Evolutionary conservation across 2,888 invertebrate genomes (phyloP), one percentile per base, ranked within the genome.

Genomic region (Byasa hedistus): DNA sequence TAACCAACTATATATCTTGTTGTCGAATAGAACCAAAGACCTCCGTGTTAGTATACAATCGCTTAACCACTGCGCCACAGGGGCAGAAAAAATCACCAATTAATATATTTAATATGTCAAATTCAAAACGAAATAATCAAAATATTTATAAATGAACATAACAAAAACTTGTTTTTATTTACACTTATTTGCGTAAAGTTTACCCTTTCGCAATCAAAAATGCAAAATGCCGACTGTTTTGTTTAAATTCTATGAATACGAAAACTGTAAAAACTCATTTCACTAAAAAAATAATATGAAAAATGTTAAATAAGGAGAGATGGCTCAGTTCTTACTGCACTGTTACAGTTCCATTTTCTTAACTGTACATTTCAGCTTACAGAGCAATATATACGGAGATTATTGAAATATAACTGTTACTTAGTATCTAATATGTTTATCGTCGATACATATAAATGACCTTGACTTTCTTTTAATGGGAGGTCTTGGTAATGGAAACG

Each of bases 291-390:
- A 84, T 85, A 86, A 87, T 84, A 78, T 82, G 76, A 81, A 85
- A 87, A 86, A 86, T 83, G 81, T 88, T 86, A 87, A 87, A 85
- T 85, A 88, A 85, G 80, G 78, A 63, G 76, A 80, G 83, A 84
- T 79, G 79, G 79, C 77, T 79, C 77, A 82, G 78, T 84, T 80
- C 79, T 79, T 84, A 74, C 77, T 78, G 79, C 81, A 76, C 80
- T 83, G 81, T 83, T 78, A 83, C 83, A 79, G 82, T 84, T 82
- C 78, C 80, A 82, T 86, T 83, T 86, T 83, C 78, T 74, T 80
- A 81, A 83, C 81, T 82, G 83, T 81, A 81, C 79, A 79, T 79
- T 82, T 82, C 73, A 79, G 66, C 23, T 70, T 44, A 72, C 71
- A 87, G 85, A 82, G 81, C 79, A 86, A 69, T 36, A 48, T 19